Conservation (phyloP, 2,888 invertebrate species). For the Drosophila siamana region DNA sequence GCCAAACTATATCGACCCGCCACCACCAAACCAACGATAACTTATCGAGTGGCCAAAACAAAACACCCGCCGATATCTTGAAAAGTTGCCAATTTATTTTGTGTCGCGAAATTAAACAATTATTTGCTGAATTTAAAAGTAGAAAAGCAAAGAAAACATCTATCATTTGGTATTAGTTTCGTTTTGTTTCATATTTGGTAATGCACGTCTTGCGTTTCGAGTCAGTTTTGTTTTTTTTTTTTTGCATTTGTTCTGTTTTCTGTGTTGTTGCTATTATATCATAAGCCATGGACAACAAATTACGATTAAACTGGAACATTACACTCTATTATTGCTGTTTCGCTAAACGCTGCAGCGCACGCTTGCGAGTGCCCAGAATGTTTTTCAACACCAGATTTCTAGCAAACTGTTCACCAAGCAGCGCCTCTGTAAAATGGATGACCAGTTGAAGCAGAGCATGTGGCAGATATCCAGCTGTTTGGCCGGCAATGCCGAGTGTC, state of each 20-base stretch:
- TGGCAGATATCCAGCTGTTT: constrained; percentile 91
- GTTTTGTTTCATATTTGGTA: constrained; percentile 37
- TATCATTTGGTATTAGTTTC: constrained; percentile 9
- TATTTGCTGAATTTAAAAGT: constrained; percentile 39
- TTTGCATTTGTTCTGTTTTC: neutral
- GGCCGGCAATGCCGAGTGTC: constrained; percentile 89
- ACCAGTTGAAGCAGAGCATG: constrained; percentile 81
- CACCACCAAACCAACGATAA: constrained; percentile 23
- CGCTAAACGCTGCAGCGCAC: constrained; percentile 77
- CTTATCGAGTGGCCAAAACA: neutral
- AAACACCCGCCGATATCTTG: neutral
- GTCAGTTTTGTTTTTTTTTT: constrained; percentile 4
- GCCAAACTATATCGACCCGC: constrained; percentile 29
- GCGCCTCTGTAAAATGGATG: constrained; percentile 63
- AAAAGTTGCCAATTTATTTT: constrained; percentile 30
- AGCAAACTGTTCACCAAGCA: constrained; percentile 79
- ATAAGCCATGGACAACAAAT: neutral
- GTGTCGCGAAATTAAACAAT: constrained; percentile 35
- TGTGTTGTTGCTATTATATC: neutral
- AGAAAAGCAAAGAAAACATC: neutral
- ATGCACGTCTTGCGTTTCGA: constrained; percentile 14
- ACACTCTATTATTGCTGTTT: constrained; percentile 65
- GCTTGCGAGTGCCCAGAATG: constrained; percentile 77
- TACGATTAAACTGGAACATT: neutral
- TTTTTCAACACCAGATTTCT: constrained; percentile 80